Base-by-base conservation (phyloP, 2,888 invertebrate species). In the Pseudoips prasinana region DNA sequence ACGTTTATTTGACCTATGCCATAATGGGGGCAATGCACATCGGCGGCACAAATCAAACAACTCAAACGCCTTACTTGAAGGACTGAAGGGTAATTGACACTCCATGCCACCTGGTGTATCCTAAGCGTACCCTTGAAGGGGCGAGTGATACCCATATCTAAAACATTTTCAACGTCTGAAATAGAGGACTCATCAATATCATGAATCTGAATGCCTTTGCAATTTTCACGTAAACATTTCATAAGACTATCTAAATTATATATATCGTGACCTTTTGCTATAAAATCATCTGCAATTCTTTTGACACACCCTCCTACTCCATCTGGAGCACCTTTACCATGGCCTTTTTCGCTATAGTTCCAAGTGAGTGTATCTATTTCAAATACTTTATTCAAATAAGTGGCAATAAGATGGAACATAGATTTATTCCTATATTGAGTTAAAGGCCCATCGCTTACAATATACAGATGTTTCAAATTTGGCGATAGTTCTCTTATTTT, bases 301-400 rank as follows among this genome's bases (percentile, higher is more conserved):
- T 42, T 42, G 0, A 42, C 7, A 19, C 36, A 42, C 7, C 36
- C 45, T 19, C 41, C 45, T 10, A 41, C 38, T 7, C 45, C 39
- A 29, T 42, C 46, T 28, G 46, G 39, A 8, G 39, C 39, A 14
- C 35, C 37, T 35, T 46, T 47, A 18, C 40, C 37, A 31, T 40
- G 33, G 4, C 33, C 38, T 17, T 23, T 25, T 25, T 39, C 28
- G 2, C 28, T 29, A 25, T 29, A 38, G 11, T 45, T 33, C 39
- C 41, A 37, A 10, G 7, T 33, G 17, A 36, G 35, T 19, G 9
- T 5, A 7, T 20, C 20, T 5, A n/a, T 7, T 2, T 7, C 7
- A n/a, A n/a, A 20, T 2, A 5, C n/a, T 20, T 20, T 20, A 7
- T 7, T 20, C 7, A 39, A 20, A 24, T 22, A 31, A 1, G n/a